Percentiles rank a stretch among this genome's conserved stretches.
These are phyloP conservation scores for Tetraodon nigroviridis DNA, from an alignment of 2,113 vertebrate species.

Conservation along the genomic window DNA sequence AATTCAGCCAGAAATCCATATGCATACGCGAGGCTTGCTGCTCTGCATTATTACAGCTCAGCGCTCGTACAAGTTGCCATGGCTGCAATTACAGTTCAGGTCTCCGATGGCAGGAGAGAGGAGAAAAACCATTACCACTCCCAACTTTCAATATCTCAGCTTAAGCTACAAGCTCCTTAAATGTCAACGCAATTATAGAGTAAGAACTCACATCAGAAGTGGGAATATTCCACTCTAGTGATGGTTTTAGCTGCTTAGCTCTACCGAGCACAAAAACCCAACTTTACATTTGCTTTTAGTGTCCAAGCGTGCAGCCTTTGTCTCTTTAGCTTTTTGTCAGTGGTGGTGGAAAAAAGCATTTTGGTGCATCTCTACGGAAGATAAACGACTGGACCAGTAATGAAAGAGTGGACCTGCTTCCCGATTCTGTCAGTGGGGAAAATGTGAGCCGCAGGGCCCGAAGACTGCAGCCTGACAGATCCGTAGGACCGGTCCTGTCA, in stretches of 20 bases:
- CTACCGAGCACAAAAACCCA: neutral
- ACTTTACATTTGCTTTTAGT: no score
- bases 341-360: conserved; percentile 1
- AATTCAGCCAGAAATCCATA: conserved; percentile 68
- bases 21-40: conserved; percentile 39
- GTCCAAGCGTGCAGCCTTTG: neutral
- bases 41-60: conserved; percentile 61
- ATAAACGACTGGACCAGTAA: conserved; percentile 49
- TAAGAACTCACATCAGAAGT: conserved; percentile 51
- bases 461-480: conserved; percentile 59
- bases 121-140: conserved; percentile 54
- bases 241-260: neutral
- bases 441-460: conserved; percentile 25
- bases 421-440: conserved; percentile 35
- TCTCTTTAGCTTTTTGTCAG: neutral
- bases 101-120: conserved; percentile 26
- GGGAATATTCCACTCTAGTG: neutral
- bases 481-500: conserved; percentile 58
- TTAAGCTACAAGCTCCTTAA: conserved; percentile 42
- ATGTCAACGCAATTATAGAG: conserved; percentile 56
- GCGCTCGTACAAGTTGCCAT: conserved; percentile 44
- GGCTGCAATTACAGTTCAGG: conserved; percentile 26
- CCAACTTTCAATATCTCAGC: conserved; percentile 41
- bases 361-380: conserved; percentile 25
- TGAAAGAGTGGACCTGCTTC: conserved; percentile 52